These are phyloP conservation scores for Drosophila villosipedis DNA, from an alignment of 2,888 invertebrate species.

Conservation along the genomic window DNA sequence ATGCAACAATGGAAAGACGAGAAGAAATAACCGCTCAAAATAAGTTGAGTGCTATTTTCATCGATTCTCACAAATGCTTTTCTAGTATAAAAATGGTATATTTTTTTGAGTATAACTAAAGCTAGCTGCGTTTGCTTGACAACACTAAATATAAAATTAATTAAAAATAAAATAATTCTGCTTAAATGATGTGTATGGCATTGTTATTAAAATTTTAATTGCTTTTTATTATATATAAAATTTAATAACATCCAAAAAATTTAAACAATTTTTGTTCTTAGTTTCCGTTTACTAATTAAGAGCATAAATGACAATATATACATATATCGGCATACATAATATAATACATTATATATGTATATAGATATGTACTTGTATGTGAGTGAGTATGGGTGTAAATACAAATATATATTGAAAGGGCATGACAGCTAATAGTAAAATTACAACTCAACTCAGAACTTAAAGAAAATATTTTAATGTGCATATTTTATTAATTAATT, in stretches of 20 bases:
- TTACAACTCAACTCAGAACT: neutral
- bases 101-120: neutral
- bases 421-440: neutral
- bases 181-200: neutral
- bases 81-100: neutral
- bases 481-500: neutral
- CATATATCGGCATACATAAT: neutral
- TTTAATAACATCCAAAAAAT: neutral
- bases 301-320: neutral
- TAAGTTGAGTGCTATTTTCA: neutral
- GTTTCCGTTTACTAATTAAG: neutral
- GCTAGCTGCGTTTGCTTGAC: neutral
- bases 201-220: neutral
- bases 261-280: neutral
- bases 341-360: neutral
- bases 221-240: neutral
- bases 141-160: neutral
- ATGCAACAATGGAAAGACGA: neutral
- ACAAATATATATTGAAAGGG: neutral
- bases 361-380: rapidly evolving
- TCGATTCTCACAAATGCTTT: neutral
- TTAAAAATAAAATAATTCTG: neutral
- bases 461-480: neutral
- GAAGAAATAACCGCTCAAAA: neutral
- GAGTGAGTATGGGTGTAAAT: neutral